phyloP scores from a whole-genome alignment of 2,113 vertebrate genomes.

The Hemibagrus wyckioides region DNA sequence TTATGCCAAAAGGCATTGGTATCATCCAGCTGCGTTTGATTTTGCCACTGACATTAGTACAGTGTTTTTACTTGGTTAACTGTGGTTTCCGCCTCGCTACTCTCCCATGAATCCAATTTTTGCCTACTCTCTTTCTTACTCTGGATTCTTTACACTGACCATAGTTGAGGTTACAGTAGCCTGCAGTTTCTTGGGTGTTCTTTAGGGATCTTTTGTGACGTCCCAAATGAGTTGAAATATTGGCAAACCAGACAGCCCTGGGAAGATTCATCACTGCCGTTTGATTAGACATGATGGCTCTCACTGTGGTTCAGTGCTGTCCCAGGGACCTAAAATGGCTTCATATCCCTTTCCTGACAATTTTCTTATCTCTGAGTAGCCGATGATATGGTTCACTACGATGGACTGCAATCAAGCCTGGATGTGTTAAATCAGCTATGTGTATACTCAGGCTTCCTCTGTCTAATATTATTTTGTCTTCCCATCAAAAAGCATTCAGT shows the following conservation, averaged over 20 bases:
- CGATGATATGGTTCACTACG: neutral
- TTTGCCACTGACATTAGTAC: neutral
- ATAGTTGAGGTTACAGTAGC: neutral
- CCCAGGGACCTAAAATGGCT: neutral
- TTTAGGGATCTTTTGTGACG: neutral
- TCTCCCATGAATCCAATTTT: neutral
- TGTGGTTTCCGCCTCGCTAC: neutral
- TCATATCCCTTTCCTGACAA: neutral
- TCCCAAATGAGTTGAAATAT: constrained; percentile 12
- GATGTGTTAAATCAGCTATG: constrained; percentile 11
- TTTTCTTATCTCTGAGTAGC: neutral
- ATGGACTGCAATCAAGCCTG: neutral
- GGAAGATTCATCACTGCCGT: neutral
- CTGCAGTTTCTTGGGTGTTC: neutral
- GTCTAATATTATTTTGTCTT: neutral
- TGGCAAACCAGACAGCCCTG: neutral
- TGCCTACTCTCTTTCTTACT: neutral
- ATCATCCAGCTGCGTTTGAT: neutral
- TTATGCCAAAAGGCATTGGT: neutral
- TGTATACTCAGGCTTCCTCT: neutral
- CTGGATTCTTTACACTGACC: neutral
- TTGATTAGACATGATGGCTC: neutral
- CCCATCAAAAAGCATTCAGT: neutral
- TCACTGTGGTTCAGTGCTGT: neutral
- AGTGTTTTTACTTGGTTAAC: neutral